phyloP scores from a whole-genome alignment of 2,797 vertebrate genomes.

The Anas georgica region DNA sequence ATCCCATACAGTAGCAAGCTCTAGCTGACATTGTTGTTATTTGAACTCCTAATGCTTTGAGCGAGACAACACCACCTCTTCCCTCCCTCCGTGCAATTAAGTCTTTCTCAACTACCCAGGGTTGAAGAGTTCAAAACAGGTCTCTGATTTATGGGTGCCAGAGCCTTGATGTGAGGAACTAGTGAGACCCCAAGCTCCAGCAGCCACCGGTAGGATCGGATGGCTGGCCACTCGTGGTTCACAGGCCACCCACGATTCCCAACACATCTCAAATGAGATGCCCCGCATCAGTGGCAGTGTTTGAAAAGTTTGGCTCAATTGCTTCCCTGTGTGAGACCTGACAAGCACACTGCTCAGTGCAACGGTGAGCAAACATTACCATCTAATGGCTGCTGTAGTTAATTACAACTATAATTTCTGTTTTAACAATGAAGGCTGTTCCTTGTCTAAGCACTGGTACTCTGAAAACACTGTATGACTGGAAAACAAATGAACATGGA shows the following conservation, averaged over 20 bases:
- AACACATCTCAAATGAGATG: not conserved
- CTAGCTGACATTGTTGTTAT: not conserved
- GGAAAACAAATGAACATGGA: not conserved
- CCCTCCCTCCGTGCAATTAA: not conserved
- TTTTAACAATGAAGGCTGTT: not conserved
- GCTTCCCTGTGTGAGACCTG: not conserved
- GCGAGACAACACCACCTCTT: rapidly evolving
- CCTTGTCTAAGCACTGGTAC: not conserved
- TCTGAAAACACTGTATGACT: not conserved
- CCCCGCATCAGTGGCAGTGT: not conserved
- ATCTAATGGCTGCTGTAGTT: slow-evolving; percentile 57
- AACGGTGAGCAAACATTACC: slow-evolving; percentile 53
- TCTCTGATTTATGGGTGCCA: not conserved
- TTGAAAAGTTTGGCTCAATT: not conserved
- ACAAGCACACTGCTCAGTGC: not conserved
- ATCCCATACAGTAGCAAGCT: not conserved
- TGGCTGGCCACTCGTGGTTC: not conserved
- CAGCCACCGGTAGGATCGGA: not conserved
- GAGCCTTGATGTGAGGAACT: not conserved
- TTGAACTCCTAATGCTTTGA: not conserved
- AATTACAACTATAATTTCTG: slow-evolving; percentile 57
- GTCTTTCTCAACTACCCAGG: not conserved
- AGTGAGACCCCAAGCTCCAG: not conserved
- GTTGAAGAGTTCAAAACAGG: not conserved
- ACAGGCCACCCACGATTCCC: not conserved